These are phyloP conservation scores for Platygyra sinensis DNA, from an alignment of 64 coral and sea anemone genomes.

Conservation along the genomic window DNA sequence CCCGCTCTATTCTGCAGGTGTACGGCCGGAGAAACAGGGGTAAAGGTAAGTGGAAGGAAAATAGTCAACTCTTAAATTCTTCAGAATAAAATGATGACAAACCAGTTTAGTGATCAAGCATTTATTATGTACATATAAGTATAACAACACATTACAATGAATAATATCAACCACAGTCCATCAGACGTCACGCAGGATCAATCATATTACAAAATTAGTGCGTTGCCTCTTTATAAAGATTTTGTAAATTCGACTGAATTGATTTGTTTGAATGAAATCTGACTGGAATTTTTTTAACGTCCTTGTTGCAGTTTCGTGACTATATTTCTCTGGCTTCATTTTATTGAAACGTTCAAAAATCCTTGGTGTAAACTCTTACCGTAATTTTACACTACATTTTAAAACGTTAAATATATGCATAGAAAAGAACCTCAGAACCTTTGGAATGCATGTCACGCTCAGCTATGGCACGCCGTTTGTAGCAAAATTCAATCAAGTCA, in stretches of 20 bases:
- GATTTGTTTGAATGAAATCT: no score
- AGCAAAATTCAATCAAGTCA: no score
- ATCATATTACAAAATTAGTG: background rate
- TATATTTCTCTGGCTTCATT: background rate
- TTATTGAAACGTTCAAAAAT: background rate
- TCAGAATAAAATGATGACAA: background rate
- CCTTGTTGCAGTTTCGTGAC: background rate
- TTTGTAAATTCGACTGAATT: no score
- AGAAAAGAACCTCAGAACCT: background rate
- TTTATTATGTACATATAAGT: slow-evolving; percentile 33
- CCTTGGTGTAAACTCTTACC: background rate
- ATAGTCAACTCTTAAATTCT: background rate
- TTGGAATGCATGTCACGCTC: background rate
- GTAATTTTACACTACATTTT: background rate
- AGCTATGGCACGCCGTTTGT: no score
- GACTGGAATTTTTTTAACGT: background rate
- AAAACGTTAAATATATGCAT: background rate
- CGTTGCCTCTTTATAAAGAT: background rate
- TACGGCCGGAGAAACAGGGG: no score
- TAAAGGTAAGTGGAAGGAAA: background rate
- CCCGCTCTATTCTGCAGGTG: no score
- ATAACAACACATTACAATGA: background rate
- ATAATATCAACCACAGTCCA: background rate
- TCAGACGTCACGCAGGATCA: background rate
- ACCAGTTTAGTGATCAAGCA: background rate